Conservation (phyloP, 23 tunicate genomes). For the Styela plicata region DNA sequence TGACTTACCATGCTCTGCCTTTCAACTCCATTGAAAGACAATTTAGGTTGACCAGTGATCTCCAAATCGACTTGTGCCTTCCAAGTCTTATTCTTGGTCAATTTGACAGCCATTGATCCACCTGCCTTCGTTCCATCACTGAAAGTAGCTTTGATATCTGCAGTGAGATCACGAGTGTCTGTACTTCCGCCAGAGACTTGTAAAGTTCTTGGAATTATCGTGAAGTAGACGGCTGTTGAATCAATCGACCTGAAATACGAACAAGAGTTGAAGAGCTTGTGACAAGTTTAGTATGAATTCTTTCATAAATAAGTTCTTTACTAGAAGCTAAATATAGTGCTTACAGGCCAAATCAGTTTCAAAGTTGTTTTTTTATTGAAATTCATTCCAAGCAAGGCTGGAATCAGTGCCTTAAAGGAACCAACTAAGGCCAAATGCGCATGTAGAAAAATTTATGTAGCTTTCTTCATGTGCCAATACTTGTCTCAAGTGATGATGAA, state of each 20-base stretch:
- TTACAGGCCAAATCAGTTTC: too few species aligned
- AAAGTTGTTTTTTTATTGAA: too few species aligned
- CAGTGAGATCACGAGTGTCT: conserved; percentile 18
- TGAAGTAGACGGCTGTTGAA: conserved; percentile 44
- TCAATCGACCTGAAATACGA: conserved; percentile 17
- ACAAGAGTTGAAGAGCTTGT: background rate
- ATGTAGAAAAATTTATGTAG: too few species aligned
- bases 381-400: too few species aligned
- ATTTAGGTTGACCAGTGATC: background rate
- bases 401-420: too few species aligned
- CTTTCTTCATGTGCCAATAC: too few species aligned
- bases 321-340: too few species aligned
- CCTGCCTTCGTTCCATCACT: conserved; percentile 40
- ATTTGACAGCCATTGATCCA: conserved; percentile 21
- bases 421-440: too few species aligned
- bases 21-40: conserved; percentile 21
- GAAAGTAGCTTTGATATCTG: conserved; percentile 24
- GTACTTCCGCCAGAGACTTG: conserved; percentile 2
- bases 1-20: conserved; percentile 31
- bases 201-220: conserved; percentile 23
- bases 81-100: background rate
- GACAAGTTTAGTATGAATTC: too few species aligned
- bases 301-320: too few species aligned
- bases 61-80: background rate
- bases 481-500: too few species aligned